Conservation (phyloP, 2,113 vertebrate genomes). For the Saguinus midas region DNA sequence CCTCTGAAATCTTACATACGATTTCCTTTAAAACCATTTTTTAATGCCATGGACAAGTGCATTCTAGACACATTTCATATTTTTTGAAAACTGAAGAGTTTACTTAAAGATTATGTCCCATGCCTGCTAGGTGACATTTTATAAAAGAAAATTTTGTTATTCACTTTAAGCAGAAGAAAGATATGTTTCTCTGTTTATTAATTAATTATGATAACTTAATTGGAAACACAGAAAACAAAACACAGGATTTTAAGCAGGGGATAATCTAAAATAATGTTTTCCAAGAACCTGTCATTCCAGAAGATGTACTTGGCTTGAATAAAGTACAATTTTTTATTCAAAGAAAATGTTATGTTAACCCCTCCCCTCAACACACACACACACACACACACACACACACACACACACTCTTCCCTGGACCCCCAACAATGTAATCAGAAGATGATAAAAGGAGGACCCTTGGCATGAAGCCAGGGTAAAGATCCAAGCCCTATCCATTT, state of each 20-base stretch:
- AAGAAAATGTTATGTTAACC: not conserved
- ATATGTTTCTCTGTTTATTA: not conserved
- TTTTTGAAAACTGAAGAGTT: constrained; percentile 34
- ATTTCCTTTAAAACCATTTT: constrained; percentile 32
- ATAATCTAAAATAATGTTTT: not conserved
- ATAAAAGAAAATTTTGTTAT: not conserved
- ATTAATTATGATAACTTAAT: not conserved
- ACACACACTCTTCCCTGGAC: not conserved
- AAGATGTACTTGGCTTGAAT: not conserved
- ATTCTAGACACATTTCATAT: not conserved
- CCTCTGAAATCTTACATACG: not conserved
- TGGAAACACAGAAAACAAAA: not conserved
- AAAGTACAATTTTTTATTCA: not conserved
- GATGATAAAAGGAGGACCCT: not conserved
- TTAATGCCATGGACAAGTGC: not conserved
- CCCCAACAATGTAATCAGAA: not conserved
- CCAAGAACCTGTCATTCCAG: not conserved
- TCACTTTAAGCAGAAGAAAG: not conserved
- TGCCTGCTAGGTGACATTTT: not conserved
- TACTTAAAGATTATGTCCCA: not conserved
- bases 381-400: too few relatives aligned
- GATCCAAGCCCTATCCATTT: not conserved
- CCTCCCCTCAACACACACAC: fast-evolving
- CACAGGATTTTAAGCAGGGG: not conserved
- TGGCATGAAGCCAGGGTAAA: not conserved